Conservation (phyloP, 2,888 invertebrate genomes). For the Mylabris sibirica region DNA sequence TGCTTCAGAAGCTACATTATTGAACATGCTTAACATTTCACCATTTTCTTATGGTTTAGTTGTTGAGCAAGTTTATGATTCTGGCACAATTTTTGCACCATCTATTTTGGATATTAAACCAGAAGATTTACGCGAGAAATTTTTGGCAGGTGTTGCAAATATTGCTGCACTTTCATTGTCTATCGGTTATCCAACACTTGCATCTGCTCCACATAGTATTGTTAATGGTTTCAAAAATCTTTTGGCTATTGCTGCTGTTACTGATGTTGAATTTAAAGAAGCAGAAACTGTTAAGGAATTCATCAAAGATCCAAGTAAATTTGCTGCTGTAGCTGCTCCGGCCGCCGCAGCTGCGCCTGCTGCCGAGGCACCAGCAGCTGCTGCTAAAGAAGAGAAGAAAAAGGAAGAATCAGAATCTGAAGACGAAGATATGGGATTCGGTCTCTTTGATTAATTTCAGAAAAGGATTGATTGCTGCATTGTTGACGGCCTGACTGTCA, state of each 20-base stretch:
- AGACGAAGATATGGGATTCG: conserved; percentile 98
- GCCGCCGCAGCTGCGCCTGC: conserved; percentile 68
- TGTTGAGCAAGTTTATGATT: conserved; percentile 97
- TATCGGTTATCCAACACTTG: conserved; percentile 95
- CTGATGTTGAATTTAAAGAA: conserved; percentile 95
- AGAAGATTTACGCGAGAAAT: conserved; percentile 90
- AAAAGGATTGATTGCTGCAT: conserved; percentile 32
- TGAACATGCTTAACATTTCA: conserved; percentile 99
- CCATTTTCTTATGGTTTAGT: conserved; percentile 98
- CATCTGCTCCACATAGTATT: conserved; percentile 97
- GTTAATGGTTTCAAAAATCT: conserved; percentile 98
- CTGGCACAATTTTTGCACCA: conserved; percentile 97
- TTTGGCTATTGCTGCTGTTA: conserved; percentile 94
- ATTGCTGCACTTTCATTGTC: conserved; percentile 92
- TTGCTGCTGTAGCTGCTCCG: conserved; percentile 74
- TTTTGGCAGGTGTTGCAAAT: conserved; percentile 93
- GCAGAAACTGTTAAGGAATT: conserved; percentile 92
- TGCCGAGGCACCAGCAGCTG: conserved; percentile 69
- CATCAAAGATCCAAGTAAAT: conserved; percentile 96
- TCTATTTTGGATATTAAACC: conserved; percentile 97
- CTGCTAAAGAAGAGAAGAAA: conserved; percentile 79
- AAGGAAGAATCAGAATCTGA: conserved; percentile 84
- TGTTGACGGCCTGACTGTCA: conserved; percentile 53
- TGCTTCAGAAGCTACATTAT: conserved; percentile 96
- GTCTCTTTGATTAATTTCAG: conserved; percentile 80